Conservation (phyloP, 2,113 vertebrate genomes). For the Speoplatyrhinus poulsoni region DNA sequence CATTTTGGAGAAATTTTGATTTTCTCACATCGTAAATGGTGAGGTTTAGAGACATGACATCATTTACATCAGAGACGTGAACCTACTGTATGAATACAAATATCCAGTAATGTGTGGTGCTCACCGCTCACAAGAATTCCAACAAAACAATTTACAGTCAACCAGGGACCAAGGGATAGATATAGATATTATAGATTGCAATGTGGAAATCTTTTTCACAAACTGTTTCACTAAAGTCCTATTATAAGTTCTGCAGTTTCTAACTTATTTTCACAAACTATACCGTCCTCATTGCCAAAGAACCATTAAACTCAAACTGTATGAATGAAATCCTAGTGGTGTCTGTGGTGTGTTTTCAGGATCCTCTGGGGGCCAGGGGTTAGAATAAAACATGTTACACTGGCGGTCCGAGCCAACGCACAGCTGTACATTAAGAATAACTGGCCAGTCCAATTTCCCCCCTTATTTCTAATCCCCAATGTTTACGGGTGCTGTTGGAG, state of each 20-base stretch:
- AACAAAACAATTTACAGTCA: not conserved
- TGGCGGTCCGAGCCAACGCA: conserved; percentile 39
- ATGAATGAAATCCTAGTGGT: conserved; percentile 50
- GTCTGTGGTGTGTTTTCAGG: conserved; percentile 60
- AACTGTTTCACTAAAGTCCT: not conserved
- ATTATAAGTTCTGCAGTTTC: conserved; percentile 24
- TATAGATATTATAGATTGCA: conserved; percentile 7
- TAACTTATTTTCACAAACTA: conserved; percentile 43
- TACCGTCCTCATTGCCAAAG: conserved; percentile 37
- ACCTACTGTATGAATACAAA: conserved; percentile 12
- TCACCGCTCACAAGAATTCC: not conserved
- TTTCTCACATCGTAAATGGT: not conserved
- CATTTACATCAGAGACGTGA: not conserved
- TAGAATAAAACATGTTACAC: conserved; percentile 46
- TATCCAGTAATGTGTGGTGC: not conserved
- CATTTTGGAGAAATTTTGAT: not conserved
- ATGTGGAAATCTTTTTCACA: conserved; percentile 11
- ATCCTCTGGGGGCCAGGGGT: conserved; percentile 53
- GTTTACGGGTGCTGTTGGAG: conserved; percentile 37
- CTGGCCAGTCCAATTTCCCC: conserved; percentile 52
- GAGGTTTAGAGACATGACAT: not conserved
- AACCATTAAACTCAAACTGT: conserved; percentile 44
- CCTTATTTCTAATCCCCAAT: conserved; percentile 50
- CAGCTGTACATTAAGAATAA: conserved; percentile 62
- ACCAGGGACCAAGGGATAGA: conserved; percentile 11